Conservation (phyloP, 2,113 vertebrate genomes). For the Pithys albifrons region DNA sequence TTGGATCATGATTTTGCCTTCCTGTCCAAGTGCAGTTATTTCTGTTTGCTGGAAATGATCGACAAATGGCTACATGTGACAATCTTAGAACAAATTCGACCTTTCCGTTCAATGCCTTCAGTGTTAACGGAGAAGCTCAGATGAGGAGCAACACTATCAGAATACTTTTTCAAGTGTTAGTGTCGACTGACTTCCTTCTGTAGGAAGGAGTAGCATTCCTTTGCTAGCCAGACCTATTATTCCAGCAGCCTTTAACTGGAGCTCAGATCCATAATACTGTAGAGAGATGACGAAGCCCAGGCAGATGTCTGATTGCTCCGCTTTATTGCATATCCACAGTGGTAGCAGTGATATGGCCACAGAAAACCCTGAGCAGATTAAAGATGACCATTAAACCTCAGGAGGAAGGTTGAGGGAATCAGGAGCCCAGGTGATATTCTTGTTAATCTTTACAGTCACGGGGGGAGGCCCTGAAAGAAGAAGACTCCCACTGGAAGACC, state of each 20-base stretch:
- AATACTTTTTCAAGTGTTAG: not conserved
- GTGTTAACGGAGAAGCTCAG: not conserved
- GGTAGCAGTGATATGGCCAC: not conserved
- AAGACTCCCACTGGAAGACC: not conserved
- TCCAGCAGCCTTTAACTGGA: not conserved
- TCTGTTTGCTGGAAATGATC: not conserved
- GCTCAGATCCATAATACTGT: not conserved
- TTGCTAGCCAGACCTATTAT: not conserved
- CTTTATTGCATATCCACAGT: not conserved
- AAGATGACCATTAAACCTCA: not conserved
- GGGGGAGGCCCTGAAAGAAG: not conserved
- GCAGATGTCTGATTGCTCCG: not conserved
- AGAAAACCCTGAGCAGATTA: not conserved
- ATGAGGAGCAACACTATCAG: not conserved
- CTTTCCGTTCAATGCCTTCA: not conserved
- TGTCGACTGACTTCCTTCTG: no score
- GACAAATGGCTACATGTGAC: not conserved
- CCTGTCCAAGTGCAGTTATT: not conserved
- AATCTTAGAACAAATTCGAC: not conserved
- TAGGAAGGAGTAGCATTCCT: not conserved
- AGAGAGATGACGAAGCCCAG: not conserved
- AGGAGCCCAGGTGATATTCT: not conserved
- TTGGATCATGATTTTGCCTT: not conserved
- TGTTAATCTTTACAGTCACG: not conserved
- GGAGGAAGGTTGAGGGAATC: not conserved